A percentile compares a stretch with the other conserved stretches of the same genome.
Conservation (phyloP, 2,113 vertebrate genomes). For the Pseudonaja textilis region DNA sequence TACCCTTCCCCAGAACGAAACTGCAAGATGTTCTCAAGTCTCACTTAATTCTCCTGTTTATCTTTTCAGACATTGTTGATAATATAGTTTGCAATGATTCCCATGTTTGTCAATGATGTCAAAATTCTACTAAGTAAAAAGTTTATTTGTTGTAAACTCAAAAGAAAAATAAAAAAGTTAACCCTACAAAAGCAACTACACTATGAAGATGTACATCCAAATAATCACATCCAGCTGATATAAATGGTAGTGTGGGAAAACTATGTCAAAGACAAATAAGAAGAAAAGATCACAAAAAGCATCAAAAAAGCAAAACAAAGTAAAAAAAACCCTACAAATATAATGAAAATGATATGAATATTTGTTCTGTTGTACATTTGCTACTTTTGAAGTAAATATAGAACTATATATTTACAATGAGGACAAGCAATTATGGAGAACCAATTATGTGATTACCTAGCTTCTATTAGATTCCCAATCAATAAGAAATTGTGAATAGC, state of each 20-base stretch:
- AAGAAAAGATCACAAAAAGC: neutral
- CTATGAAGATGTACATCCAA: neutral
- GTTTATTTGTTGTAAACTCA: neutral
- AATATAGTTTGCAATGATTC: neutral
- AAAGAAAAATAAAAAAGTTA: neutral
- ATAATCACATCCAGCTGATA: neutral
- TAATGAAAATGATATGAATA: neutral
- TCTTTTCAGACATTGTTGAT: neutral
- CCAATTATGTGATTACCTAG: neutral
- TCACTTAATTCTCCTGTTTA: neutral
- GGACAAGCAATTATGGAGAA: neutral
- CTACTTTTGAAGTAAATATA: neutral
- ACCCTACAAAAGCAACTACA: neutral
- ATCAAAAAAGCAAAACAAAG: neutral
- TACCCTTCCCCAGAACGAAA: neutral
- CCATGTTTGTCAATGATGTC: neutral
- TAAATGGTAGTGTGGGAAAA: neutral
- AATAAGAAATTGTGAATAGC: neutral
- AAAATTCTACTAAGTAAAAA: neutral
- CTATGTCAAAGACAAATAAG: neutral
- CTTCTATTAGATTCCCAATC: neutral
- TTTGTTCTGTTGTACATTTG: neutral
- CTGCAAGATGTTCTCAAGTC: neutral
- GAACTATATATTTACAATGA: neutral
- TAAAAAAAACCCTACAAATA: neutral